Conservation (phyloP, 2,113 vertebrate species). For the Grammomys dolichurus region DNA sequence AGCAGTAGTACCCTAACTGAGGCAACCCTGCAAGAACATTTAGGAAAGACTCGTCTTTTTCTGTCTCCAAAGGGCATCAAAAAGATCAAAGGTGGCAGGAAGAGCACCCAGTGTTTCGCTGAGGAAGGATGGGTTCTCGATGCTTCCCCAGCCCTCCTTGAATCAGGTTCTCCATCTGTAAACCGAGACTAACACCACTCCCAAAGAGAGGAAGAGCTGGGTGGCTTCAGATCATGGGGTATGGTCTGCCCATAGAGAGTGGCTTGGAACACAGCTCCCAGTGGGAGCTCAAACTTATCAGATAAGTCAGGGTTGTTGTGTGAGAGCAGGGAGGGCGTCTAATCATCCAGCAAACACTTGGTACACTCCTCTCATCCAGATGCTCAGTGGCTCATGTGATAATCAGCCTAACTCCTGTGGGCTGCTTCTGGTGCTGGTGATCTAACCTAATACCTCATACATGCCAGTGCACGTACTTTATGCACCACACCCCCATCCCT, state of each 20-base stretch:
- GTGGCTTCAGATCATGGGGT: background rate
- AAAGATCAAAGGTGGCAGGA: background rate
- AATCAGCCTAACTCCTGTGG: background rate
- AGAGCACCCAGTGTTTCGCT: background rate
- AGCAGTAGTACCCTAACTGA: background rate
- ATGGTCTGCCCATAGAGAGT: background rate
- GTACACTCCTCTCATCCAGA: background rate
- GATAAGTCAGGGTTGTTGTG: background rate
- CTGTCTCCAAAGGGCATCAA: background rate
- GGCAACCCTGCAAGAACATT: background rate
- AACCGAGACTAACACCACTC: background rate
- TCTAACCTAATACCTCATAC: background rate
- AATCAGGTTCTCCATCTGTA: background rate
- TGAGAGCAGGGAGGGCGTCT: slow-evolving; percentile 3
- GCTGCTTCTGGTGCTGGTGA: background rate
- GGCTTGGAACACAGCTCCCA: background rate
- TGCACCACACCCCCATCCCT: background rate
- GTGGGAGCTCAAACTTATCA: background rate
- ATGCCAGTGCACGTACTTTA: background rate
- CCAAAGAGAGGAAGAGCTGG: background rate
- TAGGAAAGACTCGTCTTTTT: background rate
- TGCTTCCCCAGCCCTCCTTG: background rate
- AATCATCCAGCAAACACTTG: slow-evolving; percentile 32
- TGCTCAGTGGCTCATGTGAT: background rate
- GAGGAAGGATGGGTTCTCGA: background rate